Evolutionary conservation across 2,888 invertebrate species (phyloP), one percentile per base, ranked within the genome.

Genomic region (Pammene aurita): DNA sequence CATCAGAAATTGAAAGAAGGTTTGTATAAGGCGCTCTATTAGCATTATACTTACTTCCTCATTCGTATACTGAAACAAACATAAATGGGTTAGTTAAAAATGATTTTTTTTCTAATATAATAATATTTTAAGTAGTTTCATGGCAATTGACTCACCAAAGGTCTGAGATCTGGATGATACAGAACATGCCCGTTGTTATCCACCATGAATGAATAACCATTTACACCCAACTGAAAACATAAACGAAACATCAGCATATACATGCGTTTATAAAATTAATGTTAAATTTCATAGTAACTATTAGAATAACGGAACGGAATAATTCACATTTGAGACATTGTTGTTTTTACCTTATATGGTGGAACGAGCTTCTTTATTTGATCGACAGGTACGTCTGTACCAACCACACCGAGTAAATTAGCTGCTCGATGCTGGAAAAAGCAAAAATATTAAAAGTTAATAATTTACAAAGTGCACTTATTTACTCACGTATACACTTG

Each of bases 161-260:
- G 98, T 79, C 98, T 94, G 80, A 98, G 94, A 87, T 99, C 98
- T 35, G 99, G 99, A 94, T 99, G 99, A 87, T 97, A 98, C 72
- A 99, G 93, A 74, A 98, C 96, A 90, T 98, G 97, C 78, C 99
- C 99, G 93, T 99, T 99, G 90, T 98, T 98, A 89, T 98, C 98
- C 82, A 98, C 96, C 91, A 98, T 96, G 92, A 99, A 99, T 62
- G 98, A 97, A 91, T 99, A 99, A 64, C 98, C 98, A 88, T 98
- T 98, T 50, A 97, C 97, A 76, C 99, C 99, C 82, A 99, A 94
- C 97, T 98, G 93, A 71, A 93, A 93, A 76, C 66, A 81, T 78
- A 77, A 66, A 74, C 69, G 26, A 14, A 14, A 11, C 18, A 14
- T 52, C 5, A 48, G 6, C 57, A 26, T n/a, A n/a, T n/a, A n/a